These are phyloP conservation scores for Cossypha caffra DNA, from an alignment of 2,797 vertebrate genomes.

Conservation along the genomic window DNA sequence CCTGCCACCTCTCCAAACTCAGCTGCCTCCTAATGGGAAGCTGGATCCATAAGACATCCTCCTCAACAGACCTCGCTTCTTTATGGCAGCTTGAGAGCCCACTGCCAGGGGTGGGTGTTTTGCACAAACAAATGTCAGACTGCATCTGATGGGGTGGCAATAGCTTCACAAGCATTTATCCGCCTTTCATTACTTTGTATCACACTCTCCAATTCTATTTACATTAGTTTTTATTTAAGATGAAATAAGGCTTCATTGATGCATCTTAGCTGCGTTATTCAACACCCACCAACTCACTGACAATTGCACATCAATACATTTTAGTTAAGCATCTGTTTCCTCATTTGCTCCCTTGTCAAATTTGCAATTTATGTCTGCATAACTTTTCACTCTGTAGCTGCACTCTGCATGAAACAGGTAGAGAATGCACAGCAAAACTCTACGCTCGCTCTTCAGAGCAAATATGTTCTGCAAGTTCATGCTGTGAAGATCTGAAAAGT, in stretches of 20 bases:
- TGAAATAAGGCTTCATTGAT: constrained; percentile 26
- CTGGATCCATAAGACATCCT: not conserved
- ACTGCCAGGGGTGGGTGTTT: not conserved
- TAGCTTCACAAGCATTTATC: not conserved
- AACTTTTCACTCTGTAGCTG: constrained; percentile 79
- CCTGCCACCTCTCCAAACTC: not conserved
- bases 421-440: constrained; percentile 64
- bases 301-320: constrained; percentile 65
- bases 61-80: not conserved
- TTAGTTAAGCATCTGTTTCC: constrained; percentile 71
- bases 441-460: constrained; percentile 60
- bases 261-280: constrained; percentile 37
- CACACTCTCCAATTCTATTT: constrained; percentile 1
- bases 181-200: constrained; percentile 18
- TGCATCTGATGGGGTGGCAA: not conserved
- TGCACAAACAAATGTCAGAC: not conserved
- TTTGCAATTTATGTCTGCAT: constrained; percentile 80
- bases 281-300: constrained; percentile 60
- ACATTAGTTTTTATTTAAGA: constrained; percentile 29
- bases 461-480: constrained; percentile 77
- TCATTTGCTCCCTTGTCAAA: constrained; percentile 75
- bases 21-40: not conserved
- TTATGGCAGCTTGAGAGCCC: not conserved
- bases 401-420: constrained; percentile 72
- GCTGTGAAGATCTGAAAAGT: constrained; percentile 70